Percentiles rank a stretch among this genome's conserved stretches.
Conservation (phyloP, 1,140 invertebrate species). For the Ruditapes philippinarum region DNA sequence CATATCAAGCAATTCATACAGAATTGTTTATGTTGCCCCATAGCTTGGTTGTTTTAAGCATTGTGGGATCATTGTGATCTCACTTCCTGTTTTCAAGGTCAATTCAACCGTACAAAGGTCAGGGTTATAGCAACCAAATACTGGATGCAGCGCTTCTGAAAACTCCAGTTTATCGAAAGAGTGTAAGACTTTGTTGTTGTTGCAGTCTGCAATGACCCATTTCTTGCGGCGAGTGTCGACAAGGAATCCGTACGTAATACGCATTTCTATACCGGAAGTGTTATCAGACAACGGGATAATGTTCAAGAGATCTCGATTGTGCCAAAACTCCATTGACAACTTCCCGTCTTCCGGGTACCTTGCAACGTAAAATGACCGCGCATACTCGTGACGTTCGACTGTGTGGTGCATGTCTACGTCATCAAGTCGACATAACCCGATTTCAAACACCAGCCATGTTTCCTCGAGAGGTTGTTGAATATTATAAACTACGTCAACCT, state of each 20-base stretch:
- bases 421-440: slow-evolving; percentile 72
- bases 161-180: slow-evolving; percentile 71
- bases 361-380: slow-evolving; percentile 76
- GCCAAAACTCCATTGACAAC: slow-evolving; percentile 76
- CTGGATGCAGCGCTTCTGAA: slow-evolving; percentile 68
- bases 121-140: slow-evolving; percentile 76
- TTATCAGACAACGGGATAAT: slow-evolving; percentile 72
- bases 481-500: slow-evolving; percentile 72
- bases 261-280: slow-evolving; percentile 65
- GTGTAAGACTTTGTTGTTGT: slow-evolving; percentile 71
- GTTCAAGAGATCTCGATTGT: slow-evolving; percentile 72
- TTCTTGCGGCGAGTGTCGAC: slow-evolving; percentile 70
- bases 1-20: not conserved
- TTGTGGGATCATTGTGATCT: slow-evolving; percentile 71
- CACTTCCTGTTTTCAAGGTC: slow-evolving; percentile 72
- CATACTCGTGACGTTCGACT: slow-evolving; percentile 74
- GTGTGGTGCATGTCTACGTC: slow-evolving; percentile 76
- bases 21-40: slow-evolving; percentile 37
- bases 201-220: slow-evolving; percentile 72
- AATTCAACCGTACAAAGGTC: slow-evolving; percentile 76
- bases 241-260: slow-evolving; percentile 72
- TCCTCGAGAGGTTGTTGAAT: slow-evolving; percentile 75
- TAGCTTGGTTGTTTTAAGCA: slow-evolving; percentile 66
- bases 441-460: slow-evolving; percentile 77
- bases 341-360: slow-evolving; percentile 76